A percentile compares a stretch with the other conserved stretches of the same genome.
Conservation (phyloP, 2,113 vertebrate genomes). For the Cariama cristata region DNA sequence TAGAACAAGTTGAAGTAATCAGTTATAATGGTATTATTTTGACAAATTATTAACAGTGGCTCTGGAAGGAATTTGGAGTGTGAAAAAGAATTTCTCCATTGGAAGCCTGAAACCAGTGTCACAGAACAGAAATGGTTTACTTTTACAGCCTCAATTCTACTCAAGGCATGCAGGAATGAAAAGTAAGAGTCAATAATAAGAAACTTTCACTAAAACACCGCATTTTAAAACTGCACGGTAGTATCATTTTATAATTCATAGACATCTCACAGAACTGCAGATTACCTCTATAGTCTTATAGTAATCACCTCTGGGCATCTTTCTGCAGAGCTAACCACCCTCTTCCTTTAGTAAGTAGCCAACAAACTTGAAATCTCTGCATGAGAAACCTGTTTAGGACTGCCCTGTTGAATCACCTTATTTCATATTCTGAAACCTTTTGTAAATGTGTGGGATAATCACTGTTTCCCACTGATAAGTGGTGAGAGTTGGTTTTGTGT, state of each 20-base stretch:
- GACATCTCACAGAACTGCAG: neutral
- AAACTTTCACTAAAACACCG: neutral
- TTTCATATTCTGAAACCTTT: neutral
- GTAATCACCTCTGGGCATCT: neutral
- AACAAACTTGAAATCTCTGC: neutral
- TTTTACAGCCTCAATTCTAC: constrained; percentile 76
- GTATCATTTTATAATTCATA: neutral
- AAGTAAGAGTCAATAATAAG: constrained; percentile 66
- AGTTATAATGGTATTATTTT: constrained; percentile 20
- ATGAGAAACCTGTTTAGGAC: neutral
- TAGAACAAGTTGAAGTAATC: neutral
- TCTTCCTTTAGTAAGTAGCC: neutral
- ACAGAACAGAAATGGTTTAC: constrained; percentile 47
- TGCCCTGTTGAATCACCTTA: neutral
- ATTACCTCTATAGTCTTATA: neutral
- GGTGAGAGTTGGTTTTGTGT: neutral
- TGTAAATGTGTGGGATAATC: neutral
- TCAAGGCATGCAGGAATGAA: constrained; percentile 74
- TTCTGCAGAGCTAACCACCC: neutral
- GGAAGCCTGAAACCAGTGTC: constrained; percentile 50
- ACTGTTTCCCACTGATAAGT: neutral
- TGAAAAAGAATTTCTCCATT: constrained; percentile 66
- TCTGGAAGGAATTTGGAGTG: constrained; percentile 75
- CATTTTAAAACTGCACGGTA: neutral
- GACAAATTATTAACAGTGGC: constrained; percentile 65